These are phyloP conservation scores for Rhinatrema bivittatum DNA, from an alignment of 2,797 vertebrate genomes.

Conservation along the genomic window DNA sequence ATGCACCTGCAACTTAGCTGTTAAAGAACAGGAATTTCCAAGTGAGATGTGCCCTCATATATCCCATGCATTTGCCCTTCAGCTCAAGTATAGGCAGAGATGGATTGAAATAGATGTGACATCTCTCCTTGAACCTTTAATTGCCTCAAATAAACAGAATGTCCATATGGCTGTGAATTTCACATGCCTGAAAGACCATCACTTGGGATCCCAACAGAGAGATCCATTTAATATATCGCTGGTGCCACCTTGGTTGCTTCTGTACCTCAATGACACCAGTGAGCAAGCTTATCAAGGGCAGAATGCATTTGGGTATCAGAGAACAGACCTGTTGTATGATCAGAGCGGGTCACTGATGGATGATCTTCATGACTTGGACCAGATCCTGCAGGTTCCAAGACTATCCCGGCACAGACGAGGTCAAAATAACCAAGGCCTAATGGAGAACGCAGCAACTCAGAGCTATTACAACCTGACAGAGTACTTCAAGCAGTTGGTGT, in stretches of 20 bases:
- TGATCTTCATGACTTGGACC: neutral
- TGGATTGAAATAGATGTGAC: conserved; percentile 87
- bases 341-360: neutral
- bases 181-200: conserved; percentile 53
- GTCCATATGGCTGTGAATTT: conserved; percentile 72
- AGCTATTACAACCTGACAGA: conserved; percentile 45
- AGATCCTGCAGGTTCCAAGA: conserved; percentile 1
- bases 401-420: conserved; percentile 49
- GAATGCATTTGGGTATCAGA: neutral
- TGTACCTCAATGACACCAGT: conserved; percentile 84
- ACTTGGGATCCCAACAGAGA: neutral
- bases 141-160: conserved; percentile 57
- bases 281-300: conserved; percentile 57
- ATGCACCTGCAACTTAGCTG: conserved; percentile 59
- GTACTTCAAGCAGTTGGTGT: conserved; percentile 54
- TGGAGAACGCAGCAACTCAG: conserved; percentile 24
- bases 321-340: neutral
- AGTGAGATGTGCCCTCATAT: conserved; percentile 42
- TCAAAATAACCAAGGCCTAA: conserved; percentile 26
- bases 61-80: conserved; percentile 51
- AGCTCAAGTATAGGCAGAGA: conserved; percentile 39
- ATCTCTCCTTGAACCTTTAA: conserved; percentile 67
- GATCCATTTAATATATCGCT: conserved; percentile 30
- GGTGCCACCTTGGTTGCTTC: conserved; percentile 71
- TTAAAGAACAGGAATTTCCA: conserved; percentile 42